Evolutionary conservation across 1,140 invertebrate species (phyloP), one percentile per base, ranked within the genome.

Genomic region (Papilio dardanus): DNA sequence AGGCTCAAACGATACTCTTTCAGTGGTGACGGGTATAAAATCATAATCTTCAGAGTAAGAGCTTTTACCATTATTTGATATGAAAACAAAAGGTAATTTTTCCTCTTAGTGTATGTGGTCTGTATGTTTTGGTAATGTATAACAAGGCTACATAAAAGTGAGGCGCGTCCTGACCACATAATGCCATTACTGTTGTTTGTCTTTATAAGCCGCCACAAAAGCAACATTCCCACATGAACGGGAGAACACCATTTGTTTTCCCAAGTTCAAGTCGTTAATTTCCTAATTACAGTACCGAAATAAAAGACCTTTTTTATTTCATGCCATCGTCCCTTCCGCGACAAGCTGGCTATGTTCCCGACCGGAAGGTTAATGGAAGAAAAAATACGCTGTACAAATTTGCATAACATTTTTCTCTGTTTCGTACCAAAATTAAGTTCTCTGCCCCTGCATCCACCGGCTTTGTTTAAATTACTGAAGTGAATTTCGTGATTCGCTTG

Each of bases 311-410:
- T 88, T 89, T 92, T 92, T 87, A 83, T 89, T 81, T 74, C 73
- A 78, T 82, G 79, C 79, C 78, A 77, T 76, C 83, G 83, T 85
- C 83, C 81, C 81, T 85, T 88, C 81, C 83, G 76, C 58, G 74
- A 76, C 21, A 75, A 76, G 54, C 37, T 42, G 46, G 78, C 77
- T 78, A 78, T 82, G 85, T 81, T 83, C 81, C 77, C 81, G 81
- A 78, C 81, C 81, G 83, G 85, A 85, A 88, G 86, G 83, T 90
- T 93, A 93, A 93, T 91, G 90, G 87, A 90, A 90, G 87, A 91
- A 93, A 92, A 90, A 93, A 91, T 89, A 91, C 88, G 82, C 80
- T 89, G 91, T 92, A 93, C 89, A 92, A 93, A 93, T 92, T 93
- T 92, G 84, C 90, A 92, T 93, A 90, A 88, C 88, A 89, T 93